Evolutionary conservation across 2,797 vertebrate genomes (phyloP).

Genomic region (Garrulus glandarius): DNA sequence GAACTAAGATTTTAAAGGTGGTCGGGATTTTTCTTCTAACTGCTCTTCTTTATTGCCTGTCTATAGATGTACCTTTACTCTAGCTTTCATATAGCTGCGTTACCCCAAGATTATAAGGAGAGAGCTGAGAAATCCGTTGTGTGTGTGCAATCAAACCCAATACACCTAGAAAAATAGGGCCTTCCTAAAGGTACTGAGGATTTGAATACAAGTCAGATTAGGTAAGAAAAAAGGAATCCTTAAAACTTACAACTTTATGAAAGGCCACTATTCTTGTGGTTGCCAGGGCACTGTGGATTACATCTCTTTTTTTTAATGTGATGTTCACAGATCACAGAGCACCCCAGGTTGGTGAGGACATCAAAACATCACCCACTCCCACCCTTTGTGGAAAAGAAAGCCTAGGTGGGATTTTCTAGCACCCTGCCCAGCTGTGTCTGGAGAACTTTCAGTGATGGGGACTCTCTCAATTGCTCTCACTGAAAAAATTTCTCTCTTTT

Average conservation of each 20-base stretch:
- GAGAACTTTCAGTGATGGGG: neutral
- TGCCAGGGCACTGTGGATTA: neutral
- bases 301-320: neutral
- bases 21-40: neutral
- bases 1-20: neutral
- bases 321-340: neutral
- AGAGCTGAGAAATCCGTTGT: neutral
- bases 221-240: neutral
- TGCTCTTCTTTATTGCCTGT: neutral
- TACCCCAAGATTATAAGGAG: neutral
- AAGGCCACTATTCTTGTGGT: neutral
- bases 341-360: neutral
- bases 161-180: neutral
- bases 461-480: neutral
- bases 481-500: neutral
- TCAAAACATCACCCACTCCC: neutral
- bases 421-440: neutral
- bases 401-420: too few species aligned
- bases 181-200: neutral
- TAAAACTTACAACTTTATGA: neutral
- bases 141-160: neutral
- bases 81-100: neutral
- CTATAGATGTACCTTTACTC: neutral
- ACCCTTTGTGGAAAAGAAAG: neutral
- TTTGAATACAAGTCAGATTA: neutral